Base-by-base conservation (phyloP, 2,888 invertebrate genomes). In the Parapristionchus giblindavisi region DNA sequence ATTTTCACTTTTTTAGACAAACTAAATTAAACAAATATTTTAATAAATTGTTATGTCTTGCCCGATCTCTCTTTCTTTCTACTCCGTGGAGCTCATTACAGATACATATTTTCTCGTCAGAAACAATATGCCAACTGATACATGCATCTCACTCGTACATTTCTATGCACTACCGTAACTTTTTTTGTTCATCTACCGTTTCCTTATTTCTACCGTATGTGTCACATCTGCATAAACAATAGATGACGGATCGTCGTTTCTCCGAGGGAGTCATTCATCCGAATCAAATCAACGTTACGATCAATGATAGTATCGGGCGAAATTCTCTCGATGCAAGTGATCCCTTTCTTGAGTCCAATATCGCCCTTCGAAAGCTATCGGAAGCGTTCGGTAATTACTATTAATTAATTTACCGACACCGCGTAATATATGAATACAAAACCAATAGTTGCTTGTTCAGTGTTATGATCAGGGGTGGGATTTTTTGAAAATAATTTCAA, bases 321-420 rank as follows among this genome's bases (percentile, higher is more conserved):
- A 75, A 70, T 34, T 77, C 76, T 11, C 73, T 70, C 56, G 79
- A 79, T 70, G 58, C 65, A 14, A 32, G 52, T 21, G 85, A 86
- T 68, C 81, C 82, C n/a, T 79, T 85, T 70, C 77, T 85, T 70
- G 85, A 85, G 58, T 80, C 84, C 21, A 81, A 80, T 60, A 61
- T 85, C n/a, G 85, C 85, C 17, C 76, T 85, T 8, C 77, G 85
- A 29, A 85, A 85, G 73, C 76, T 85, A 24, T 84, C 84, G 8
- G 84, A 85, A 74, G 85, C 84, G 36, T 85, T 85, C 71, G 85
- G 85, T 85, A 75, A 77, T 71, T 29, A n/a, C 60, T 24, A 1
- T 66, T 48, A 32, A 17, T 43, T 21, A 29, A 43, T 24, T 17
- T 51, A 21, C 21, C 21, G 14, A 51, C 14, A 51, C 21, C 51